phyloP scores from a whole-genome alignment of 2,797 vertebrate species.

The Antrozous pallidus region DNA sequence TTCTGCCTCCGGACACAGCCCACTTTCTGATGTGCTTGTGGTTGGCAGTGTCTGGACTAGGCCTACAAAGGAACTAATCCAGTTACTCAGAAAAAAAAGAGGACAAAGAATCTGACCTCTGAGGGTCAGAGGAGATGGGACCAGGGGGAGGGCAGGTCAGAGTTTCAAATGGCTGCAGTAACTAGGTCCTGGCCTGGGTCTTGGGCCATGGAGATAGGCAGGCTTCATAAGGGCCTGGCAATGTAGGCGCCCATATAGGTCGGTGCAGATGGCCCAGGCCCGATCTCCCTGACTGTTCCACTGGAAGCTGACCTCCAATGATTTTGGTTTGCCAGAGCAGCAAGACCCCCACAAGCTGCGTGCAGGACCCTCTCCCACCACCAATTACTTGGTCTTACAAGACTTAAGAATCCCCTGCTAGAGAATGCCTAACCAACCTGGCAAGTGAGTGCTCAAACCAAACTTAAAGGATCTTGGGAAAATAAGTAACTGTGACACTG shows the following conservation, averaged over 20 bases:
- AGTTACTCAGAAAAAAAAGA: background rate
- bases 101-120: background rate
- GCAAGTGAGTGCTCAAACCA: background rate
- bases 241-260: accelerated
- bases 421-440: background rate
- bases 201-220: background rate
- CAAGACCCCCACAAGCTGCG: background rate
- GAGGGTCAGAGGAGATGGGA: background rate
- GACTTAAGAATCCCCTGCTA: background rate
- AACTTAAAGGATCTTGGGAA: background rate
- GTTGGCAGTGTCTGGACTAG: background rate
- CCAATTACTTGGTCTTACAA: background rate
- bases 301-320: background rate
- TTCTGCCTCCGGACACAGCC: background rate
- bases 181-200: background rate
- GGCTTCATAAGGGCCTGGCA: background rate
- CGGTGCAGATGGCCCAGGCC: background rate
- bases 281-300: background rate
- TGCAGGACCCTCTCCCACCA: background rate
- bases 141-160: background rate
- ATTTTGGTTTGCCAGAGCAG: background rate
- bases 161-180: background rate
- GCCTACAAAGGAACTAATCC: background rate
- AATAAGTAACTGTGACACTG: background rate
- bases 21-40: background rate